Conservation (phyloP, 1,140 invertebrate genomes). For the Zaprionus kolodkinae region DNA sequence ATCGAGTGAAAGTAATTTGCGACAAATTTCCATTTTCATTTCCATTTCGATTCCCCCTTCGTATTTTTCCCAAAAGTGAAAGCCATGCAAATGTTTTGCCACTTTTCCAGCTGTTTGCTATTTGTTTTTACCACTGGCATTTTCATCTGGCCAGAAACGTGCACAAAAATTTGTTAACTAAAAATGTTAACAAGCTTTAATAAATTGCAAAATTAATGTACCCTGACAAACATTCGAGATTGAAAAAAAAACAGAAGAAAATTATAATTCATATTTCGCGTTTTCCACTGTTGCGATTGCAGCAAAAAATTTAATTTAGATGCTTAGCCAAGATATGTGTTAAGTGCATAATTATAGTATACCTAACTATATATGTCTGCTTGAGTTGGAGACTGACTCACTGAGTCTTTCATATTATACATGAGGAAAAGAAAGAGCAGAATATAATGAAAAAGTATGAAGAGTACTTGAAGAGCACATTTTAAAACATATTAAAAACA, state of each 20-base stretch:
- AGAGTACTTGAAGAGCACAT: no score
- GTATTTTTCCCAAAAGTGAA: slow-evolving; percentile 56
- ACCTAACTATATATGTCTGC: neutral
- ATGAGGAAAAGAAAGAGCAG: neutral
- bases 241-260: slow-evolving; percentile 8
- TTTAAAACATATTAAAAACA: no score
- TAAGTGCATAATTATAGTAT: slow-evolving; percentile 64
- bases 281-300: slow-evolving; percentile 32
- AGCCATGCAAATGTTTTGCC: slow-evolving; percentile 71
- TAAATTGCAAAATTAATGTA: slow-evolving; percentile 63
- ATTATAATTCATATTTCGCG: slow-evolving; percentile 42
- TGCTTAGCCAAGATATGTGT: slow-evolving; percentile 59
- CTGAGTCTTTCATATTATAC: neutral
- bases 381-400: no score
- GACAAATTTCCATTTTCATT: slow-evolving; percentile 71
- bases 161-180: slow-evolving; percentile 60
- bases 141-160: slow-evolving; percentile 31
- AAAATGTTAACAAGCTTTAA: slow-evolving; percentile 69
- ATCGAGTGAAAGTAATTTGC: slow-evolving; percentile 77
- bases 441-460: neutral
- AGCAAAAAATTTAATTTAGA: slow-evolving; percentile 58
- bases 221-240: slow-evolving; percentile 50
- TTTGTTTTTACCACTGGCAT: slow-evolving; percentile 10
- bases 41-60: slow-evolving; percentile 26
- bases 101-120: slow-evolving; percentile 60